phyloP scores from a whole-genome alignment of 1,140 invertebrate genomes.

The Aphis gossypii region DNA sequence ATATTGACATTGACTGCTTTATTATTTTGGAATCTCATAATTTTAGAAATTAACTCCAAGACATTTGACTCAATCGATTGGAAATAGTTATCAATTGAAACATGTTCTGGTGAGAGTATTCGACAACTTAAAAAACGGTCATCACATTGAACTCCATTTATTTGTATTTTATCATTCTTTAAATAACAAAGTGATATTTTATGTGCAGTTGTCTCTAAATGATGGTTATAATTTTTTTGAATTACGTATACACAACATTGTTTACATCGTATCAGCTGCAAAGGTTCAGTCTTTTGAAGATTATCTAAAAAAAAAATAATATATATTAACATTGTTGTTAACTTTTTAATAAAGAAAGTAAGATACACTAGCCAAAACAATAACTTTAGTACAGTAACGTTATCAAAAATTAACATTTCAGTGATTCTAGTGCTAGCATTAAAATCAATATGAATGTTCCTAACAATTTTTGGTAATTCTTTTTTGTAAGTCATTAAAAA shows the following conservation, averaged over 20 bases:
- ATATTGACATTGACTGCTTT: not conserved
- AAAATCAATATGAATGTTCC: not conserved
- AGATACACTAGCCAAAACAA: too few relatives aligned
- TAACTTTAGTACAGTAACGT: not conserved
- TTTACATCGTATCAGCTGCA: not conserved
- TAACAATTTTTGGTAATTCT: not conserved
- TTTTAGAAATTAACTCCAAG: not conserved
- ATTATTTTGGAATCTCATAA: not conserved
- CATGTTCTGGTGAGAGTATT: not conserved
- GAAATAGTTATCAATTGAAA: not conserved
- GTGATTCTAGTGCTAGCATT: not conserved
- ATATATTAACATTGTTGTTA: not conserved
- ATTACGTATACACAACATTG: not conserved
- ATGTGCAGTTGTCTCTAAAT: not conserved
- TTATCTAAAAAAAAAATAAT: not conserved
- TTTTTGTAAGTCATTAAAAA: too few relatives aligned
- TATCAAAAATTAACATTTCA: not conserved
- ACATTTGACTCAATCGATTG: not conserved
- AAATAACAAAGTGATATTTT: not conserved
- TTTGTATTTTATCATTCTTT: not conserved
- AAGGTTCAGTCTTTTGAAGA: not conserved
- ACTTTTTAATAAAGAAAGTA: not conserved
- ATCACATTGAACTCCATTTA: not conserved
- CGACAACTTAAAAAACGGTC: not conserved
- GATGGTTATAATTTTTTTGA: not conserved